Conservation (phyloP, 2,888 invertebrate species). For the Rosalia funebris region DNA sequence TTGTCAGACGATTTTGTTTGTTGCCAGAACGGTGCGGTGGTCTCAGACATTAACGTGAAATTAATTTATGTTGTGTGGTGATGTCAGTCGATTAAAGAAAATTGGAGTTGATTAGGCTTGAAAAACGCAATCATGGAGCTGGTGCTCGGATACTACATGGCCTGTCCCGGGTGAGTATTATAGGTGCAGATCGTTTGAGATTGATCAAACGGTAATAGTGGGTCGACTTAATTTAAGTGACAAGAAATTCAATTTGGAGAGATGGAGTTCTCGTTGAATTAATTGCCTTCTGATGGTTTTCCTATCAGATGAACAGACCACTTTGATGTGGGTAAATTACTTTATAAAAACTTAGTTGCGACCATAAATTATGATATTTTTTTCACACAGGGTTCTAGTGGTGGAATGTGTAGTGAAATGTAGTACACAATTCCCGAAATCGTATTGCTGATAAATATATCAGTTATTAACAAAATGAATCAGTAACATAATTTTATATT, state of each 20-base stretch:
- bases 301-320: background rate
- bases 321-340: too few relatives aligned
- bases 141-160: conserved; percentile 39
- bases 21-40: background rate
- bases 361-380: too few relatives aligned
- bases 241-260: background rate
- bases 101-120: conserved; percentile 6
- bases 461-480: too few relatives aligned
- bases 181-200: background rate
- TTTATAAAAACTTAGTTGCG: too few relatives aligned
- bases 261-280: background rate
- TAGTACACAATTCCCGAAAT: too few relatives aligned
- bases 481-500: too few relatives aligned
- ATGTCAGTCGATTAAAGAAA: conserved; percentile 2
- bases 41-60: conserved; percentile 3
- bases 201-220: background rate
- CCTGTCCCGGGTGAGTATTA: conserved; percentile 36
- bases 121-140: conserved; percentile 32
- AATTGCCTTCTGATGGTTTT: background rate
- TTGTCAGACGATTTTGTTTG: conserved; percentile 5
- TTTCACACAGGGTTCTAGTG: too few relatives aligned
- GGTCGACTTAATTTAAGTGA: background rate
- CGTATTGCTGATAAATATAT: too few relatives aligned
- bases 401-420: too few relatives aligned
- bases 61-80: conserved; percentile 11